phyloP scores from a whole-genome alignment of 2,113 vertebrate species.

The Grallaria varia region DNA sequence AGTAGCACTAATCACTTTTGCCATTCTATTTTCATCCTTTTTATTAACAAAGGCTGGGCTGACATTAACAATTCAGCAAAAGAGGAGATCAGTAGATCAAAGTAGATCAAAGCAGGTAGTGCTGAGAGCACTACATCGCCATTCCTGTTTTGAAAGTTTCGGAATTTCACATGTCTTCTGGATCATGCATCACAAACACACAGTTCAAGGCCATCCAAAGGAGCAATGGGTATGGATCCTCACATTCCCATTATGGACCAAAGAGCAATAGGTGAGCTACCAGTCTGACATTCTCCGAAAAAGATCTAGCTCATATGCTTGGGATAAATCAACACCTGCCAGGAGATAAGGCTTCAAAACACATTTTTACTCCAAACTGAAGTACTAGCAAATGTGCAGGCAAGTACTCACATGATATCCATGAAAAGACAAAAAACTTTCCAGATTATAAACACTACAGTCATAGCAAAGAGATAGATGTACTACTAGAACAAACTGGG shows the following conservation, averaged over 20 bases:
- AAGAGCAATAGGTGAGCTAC: background rate
- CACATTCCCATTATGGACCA: background rate
- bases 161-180: background rate
- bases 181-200: accelerated
- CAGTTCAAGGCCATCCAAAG: background rate
- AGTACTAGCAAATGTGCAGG: background rate
- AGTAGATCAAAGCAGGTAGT: background rate
- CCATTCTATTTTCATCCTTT: background rate
- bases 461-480: background rate
- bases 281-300: background rate
- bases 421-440: background rate
- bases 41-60: background rate
- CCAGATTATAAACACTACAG: background rate
- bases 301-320: accelerated
- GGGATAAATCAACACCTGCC: background rate
- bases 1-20: background rate
- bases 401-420: background rate
- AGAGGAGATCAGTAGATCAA: background rate
- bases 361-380: background rate
- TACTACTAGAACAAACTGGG: accelerated
- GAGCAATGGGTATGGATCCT: background rate
- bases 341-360: background rate
- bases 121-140: accelerated
- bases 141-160: background rate
- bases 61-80: background rate